These are phyloP conservation scores for Rhinopomastus cyanomelas DNA, from an alignment of 2,113 vertebrate species.

Conservation along the genomic window DNA sequence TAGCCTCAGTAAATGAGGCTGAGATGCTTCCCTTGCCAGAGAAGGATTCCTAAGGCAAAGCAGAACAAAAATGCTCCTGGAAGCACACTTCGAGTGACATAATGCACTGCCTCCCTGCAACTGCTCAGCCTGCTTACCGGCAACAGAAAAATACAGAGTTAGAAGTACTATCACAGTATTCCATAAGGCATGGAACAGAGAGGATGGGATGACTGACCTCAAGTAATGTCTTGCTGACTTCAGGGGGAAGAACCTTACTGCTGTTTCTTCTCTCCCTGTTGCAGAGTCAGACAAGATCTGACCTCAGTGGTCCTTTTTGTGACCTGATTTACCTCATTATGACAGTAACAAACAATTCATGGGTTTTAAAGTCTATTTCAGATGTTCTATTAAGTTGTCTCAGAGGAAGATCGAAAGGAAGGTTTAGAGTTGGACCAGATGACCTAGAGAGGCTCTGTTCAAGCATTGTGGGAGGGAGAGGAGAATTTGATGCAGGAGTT, in stretches of 20 bases:
- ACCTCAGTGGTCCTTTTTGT: neutral
- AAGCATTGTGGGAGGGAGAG: neutral
- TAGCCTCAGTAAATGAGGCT: neutral
- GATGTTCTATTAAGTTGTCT: neutral
- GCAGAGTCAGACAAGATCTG: neutral
- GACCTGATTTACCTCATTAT: neutral
- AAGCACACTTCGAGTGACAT: neutral
- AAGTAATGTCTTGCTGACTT: neutral
- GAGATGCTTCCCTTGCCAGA: neutral
- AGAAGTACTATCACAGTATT: neutral
- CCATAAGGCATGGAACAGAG: neutral
- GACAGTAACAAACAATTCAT: neutral
- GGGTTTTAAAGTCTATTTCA: neutral
- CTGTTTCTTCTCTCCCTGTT: neutral
- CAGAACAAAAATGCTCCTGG: neutral
- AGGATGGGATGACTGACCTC: neutral
- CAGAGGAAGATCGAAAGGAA: neutral
- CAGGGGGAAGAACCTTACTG: neutral
- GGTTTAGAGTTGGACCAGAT: neutral
- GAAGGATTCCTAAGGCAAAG: neutral
- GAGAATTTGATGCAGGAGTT: neutral
- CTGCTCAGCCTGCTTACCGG: neutral
- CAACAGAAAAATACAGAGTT: neutral
- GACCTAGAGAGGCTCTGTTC: neutral
- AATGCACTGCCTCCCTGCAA: neutral